Evolutionary conservation across 2,797 vertebrate genomes (phyloP), one percentile per base, ranked within the genome.

Genomic region (Rhinatrema bivittatum): DNA sequence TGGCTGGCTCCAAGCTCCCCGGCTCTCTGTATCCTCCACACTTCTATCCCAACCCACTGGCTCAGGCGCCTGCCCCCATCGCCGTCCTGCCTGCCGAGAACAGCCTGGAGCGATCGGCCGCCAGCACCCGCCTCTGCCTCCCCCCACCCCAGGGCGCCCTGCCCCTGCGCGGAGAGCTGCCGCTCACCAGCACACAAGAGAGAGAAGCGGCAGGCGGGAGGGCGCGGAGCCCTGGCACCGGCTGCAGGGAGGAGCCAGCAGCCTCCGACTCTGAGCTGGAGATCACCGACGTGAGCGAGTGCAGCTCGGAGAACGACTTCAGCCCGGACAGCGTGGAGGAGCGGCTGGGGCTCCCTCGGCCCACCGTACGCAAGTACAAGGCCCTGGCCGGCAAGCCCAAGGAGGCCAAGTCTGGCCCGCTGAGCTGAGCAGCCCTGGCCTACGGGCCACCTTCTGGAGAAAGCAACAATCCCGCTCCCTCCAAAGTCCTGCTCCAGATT

Each of bases 241-340:
- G 79, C 30, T 70, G 82, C 20, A 93, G 93, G 75, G 87, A 84
- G 43, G 88, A 91, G 63, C 90, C 84, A 1, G 87, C 84, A 1
- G 87, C 86, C 68, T 88, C 88, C 2, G 92, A 94, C 73, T 93
- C 90, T 0, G 92, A 95, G 69, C 74, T 95, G 82, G 91, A 95
- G 68, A 90, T 95, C 54, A 95, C 91, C 0, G 92, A 95, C 11
- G 82, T 92, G 59, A 93, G 91, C 9, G 90, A 91, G 78, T 93
- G 87, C 74, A 88, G 86, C 62, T 90, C 87, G 1, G 87, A 90
- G 10, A 87, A 86, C n/a, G n/a, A n/a, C n/a, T n/a, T n/a, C 36
- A 60, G 70, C 44, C 69, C 69, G 1, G 65, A 62, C 39, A 64
- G 63, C 0, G 27, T 61, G 18, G 62, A 51, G 0, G 65, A 66